These are phyloP conservation scores for Chymomyza fuscimana DNA, from an alignment of 2,888 invertebrate species.

Conservation along the genomic window DNA sequence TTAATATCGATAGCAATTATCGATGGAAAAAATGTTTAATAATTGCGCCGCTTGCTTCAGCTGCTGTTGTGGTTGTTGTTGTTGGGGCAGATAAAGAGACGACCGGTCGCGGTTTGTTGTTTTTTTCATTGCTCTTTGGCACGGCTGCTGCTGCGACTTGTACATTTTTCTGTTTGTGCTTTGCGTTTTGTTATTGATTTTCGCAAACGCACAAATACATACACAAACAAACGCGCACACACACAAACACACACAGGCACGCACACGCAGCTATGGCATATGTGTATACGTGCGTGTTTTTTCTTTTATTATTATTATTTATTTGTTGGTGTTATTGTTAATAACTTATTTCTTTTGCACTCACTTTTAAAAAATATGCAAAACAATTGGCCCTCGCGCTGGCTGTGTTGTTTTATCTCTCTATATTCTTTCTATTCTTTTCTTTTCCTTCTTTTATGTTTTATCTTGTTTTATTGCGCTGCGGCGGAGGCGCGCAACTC, in stretches of 20 bases:
- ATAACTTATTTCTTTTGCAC: conserved; percentile 14
- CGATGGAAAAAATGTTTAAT: conserved; percentile 52
- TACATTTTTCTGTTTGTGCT: conserved; percentile 42
- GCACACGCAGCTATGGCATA: neutral
- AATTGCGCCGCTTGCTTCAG: conserved; percentile 34
- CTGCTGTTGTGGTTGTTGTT: conserved; percentile 20
- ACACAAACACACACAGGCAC: conserved; percentile 34
- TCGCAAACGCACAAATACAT: conserved; percentile 34
- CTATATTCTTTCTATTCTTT: conserved; percentile 7
- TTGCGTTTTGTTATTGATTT: conserved; percentile 64
- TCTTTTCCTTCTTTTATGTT: neutral
- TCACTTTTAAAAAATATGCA: neutral
- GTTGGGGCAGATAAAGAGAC: conserved; percentile 22
- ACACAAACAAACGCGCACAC: conserved; percentile 14
- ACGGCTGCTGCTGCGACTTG: conserved; percentile 34
- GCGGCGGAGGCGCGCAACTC: conserved; percentile 54
- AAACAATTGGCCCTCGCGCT: neutral
- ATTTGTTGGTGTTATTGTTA: neutral
- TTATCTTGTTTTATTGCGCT: conserved; percentile 2
- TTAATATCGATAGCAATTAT: conserved; percentile 51
- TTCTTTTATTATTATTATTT: conserved; percentile 8
- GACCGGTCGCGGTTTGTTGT: conserved; percentile 36
- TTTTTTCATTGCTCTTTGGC: conserved; percentile 45
- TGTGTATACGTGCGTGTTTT: neutral
- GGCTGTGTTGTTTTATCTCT: neutral